Conservation (phyloP, 2,113 vertebrate genomes). For the Ameiurus melas region DNA sequence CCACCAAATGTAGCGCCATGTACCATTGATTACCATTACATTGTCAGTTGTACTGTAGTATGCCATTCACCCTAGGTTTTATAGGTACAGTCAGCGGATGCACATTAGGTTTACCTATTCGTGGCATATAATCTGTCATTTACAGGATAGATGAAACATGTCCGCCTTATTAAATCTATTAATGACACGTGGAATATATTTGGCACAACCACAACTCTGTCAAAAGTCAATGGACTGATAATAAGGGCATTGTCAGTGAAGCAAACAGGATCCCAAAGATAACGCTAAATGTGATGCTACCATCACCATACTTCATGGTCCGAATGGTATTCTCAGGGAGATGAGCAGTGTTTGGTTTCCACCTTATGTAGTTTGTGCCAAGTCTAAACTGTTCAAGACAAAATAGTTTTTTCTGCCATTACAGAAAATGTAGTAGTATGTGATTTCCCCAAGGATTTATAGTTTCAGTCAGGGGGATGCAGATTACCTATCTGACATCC, state of each 20-base stretch:
- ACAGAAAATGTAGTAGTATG: not conserved
- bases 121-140: constrained; percentile 3
- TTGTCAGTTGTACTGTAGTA: not conserved
- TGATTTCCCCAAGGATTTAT: constrained; percentile 21
- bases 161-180: not conserved
- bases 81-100: constrained; percentile 26
- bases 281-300: not conserved
- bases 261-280: not conserved
- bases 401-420: not conserved
- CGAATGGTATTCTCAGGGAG: not conserved
- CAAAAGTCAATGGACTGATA: not conserved
- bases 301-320: not conserved
- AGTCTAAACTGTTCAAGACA: not conserved
- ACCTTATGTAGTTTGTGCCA: not conserved
- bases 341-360: not conserved
- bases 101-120: not conserved
- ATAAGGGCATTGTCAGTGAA: not conserved
- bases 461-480: constrained; percentile 33
- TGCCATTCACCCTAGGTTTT: constrained; percentile 6
- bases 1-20: not conserved
- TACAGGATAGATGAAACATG: constrained; percentile 7
- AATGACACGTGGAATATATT: not conserved
- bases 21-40: not conserved
- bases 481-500: constrained; percentile 22
- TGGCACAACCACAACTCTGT: not conserved